Conservation (phyloP, 1,140 invertebrate genomes). For the Babylonia areolata region DNA sequence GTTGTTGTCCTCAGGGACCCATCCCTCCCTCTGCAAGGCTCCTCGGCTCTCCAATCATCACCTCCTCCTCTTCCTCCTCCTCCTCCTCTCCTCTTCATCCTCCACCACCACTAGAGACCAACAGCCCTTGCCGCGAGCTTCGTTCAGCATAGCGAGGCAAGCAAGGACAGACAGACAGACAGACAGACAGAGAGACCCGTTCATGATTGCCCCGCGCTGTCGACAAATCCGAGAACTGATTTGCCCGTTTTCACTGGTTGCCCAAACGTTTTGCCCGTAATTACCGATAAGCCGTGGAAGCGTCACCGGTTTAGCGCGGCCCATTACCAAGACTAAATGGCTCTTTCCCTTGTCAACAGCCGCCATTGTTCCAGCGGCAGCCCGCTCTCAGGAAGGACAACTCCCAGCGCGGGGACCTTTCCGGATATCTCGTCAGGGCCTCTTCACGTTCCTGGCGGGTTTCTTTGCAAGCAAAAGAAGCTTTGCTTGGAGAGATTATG, state of each 20-base stretch:
- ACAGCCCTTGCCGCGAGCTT: too few species aligned
- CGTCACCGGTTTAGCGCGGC: slow-evolving; percentile 12
- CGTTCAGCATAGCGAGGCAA: too few species aligned
- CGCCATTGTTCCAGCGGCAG: slow-evolving; percentile 29
- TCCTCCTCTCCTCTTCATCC: background rate
- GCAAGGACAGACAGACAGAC: too few species aligned
- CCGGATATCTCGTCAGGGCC: slow-evolving; percentile 10
- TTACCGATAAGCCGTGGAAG: slow-evolving; percentile 35
- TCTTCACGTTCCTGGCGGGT: too few species aligned
- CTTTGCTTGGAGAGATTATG: too few species aligned
- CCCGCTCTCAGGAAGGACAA: slow-evolving; percentile 35
- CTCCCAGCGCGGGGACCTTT: slow-evolving; percentile 24
- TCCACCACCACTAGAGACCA: background rate
- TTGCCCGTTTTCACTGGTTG: slow-evolving; percentile 32
- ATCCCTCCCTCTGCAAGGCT: slow-evolving; percentile 1
- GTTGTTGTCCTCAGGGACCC: slow-evolving; percentile 18
- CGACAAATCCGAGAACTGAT: slow-evolving; percentile 24
- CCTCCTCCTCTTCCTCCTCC: background rate
- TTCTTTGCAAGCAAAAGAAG: too few species aligned
- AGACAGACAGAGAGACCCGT: slow-evolving; percentile 10
- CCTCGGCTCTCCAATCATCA: background rate
- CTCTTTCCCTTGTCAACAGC: slow-evolving; percentile 27
- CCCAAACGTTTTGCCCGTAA: slow-evolving; percentile 5
- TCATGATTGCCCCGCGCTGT: background rate
- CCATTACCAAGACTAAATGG: slow-evolving; percentile 34